phyloP scores from a whole-genome alignment of 2,113 vertebrate genomes.

The Macrotus californicus region DNA sequence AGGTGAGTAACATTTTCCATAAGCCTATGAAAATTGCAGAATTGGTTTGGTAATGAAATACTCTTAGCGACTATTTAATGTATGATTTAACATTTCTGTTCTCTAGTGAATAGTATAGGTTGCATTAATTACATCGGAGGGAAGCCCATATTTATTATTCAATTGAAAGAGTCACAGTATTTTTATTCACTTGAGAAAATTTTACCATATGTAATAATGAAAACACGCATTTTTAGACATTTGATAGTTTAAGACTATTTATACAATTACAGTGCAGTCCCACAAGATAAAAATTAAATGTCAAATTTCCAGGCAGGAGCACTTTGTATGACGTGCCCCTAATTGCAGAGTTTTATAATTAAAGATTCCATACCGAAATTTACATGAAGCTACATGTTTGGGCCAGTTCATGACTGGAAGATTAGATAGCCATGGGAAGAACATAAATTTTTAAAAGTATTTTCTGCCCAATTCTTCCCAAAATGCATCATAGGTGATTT shows the following conservation, averaged over 20 bases:
- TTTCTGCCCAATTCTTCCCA: background rate
- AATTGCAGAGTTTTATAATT: slow-evolving; percentile 69
- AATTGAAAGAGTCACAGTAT: slow-evolving; percentile 78
- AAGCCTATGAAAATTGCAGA: slow-evolving; percentile 77
- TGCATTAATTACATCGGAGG: slow-evolving; percentile 80
- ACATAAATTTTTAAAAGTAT: background rate
- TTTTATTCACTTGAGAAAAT: slow-evolving; percentile 73
- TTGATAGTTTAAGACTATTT: slow-evolving; percentile 69
- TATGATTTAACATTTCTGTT: slow-evolving; percentile 78
- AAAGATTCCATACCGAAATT: slow-evolving; percentile 65
- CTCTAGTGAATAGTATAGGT: slow-evolving; percentile 75
- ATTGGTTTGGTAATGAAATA: slow-evolving; percentile 81
- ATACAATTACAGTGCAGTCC: slow-evolving; percentile 70
- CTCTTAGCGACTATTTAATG: slow-evolving; percentile 75
- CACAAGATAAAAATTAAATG: slow-evolving; percentile 73
- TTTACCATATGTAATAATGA: slow-evolving; percentile 75
- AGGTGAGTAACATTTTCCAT: slow-evolving; percentile 80
- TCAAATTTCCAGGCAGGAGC: slow-evolving; percentile 60
- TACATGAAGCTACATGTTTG: slow-evolving; percentile 52
- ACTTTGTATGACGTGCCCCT: slow-evolving; percentile 57
- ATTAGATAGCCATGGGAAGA: background rate
- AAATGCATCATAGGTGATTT: background rate
- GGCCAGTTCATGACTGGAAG: slow-evolving; percentile 26
- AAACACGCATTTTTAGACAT: slow-evolving; percentile 77
- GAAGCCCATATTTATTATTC: slow-evolving; percentile 77